Evolutionary conservation across 2,888 invertebrate species (phyloP).

Genomic region (Agonum fuliginosum): DNA sequence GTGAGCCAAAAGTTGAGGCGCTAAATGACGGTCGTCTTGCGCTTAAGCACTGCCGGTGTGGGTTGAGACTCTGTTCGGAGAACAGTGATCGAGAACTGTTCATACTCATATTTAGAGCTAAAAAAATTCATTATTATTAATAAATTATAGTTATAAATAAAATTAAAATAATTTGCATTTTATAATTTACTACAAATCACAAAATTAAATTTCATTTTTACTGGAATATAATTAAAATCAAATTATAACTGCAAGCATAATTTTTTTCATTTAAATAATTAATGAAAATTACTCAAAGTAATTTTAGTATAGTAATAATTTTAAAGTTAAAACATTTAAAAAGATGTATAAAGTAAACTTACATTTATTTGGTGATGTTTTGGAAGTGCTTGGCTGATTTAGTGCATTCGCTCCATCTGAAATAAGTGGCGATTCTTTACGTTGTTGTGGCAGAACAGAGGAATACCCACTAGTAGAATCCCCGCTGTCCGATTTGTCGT

Average conservation of each 20-base stretch:
- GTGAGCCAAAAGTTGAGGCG: conserved; percentile 71
- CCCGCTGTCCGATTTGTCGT: conserved; percentile 74
- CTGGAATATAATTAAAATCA: too few species aligned
- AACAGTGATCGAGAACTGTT: conserved; percentile 67
- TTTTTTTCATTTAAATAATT: too few species aligned
- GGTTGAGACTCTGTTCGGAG: conserved; percentile 67
- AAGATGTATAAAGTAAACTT: conserved; percentile 7
- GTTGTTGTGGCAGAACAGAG: conserved; percentile 60
- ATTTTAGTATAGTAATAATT: too few species aligned
- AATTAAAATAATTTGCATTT: too few species aligned
- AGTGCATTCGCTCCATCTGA: conserved; percentile 31
- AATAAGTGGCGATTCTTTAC: conserved; percentile 51
- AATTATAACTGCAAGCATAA: too few species aligned
- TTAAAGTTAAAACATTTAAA: too few species aligned
- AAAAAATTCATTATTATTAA: conserved; percentile 64
- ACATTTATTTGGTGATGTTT: conserved; percentile 51
- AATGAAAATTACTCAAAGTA: too few species aligned
- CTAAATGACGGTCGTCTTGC: conserved; percentile 75
- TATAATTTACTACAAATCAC: too few species aligned
- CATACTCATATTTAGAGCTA: conserved; percentile 65
- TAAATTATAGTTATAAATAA: not conserved
- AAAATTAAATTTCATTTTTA: too few species aligned
- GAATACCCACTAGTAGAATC: conserved; percentile 64
- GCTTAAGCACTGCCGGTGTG: conserved; percentile 69
- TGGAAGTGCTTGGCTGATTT: conserved; percentile 35